These are phyloP conservation scores for Megalops cyprinoides DNA, from an alignment of 2,797 vertebrate genomes.

Conservation along the genomic window DNA sequence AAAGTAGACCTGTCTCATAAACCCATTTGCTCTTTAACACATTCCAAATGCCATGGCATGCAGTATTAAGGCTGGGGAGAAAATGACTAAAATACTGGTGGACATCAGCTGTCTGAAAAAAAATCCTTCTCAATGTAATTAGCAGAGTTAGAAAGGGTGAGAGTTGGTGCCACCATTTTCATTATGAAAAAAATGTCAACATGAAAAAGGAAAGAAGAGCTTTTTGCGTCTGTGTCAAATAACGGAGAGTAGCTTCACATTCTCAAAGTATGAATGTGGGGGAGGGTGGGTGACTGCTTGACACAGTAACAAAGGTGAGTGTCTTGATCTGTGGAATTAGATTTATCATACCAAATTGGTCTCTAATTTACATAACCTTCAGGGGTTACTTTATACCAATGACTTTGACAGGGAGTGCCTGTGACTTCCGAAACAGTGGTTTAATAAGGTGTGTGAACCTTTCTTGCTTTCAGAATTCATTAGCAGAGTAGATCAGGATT, in stretches of 20 bases:
- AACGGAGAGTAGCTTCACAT: neutral
- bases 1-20: constrained; percentile 26
- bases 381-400: neutral
- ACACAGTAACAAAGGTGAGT: neutral
- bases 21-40: constrained; percentile 24
- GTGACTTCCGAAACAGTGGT: neutral
- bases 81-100: constrained; percentile 16
- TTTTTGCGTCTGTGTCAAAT: neutral
- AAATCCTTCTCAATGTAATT: neutral
- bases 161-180: neutral
- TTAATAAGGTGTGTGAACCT: neutral
- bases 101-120: constrained; percentile 30
- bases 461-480: constrained; percentile 47
- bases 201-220: constrained; percentile 25
- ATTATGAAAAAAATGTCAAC: neutral
- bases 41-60: constrained; percentile 27
- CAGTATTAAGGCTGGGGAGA: neutral
- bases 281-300: neutral
- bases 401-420: constrained; percentile 30
- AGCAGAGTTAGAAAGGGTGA: neutral
- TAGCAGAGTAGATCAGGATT: constrained; percentile 27
- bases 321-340: neutral
- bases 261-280: neutral
- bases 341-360: constrained; percentile 8
- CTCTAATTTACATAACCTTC: constrained; percentile 35